Percentiles rank a stretch among this genome's conserved stretches.
Evolutionary conservation across 2,797 vertebrate species (phyloP).

Genomic region (Sebastes diploproa): DNA sequence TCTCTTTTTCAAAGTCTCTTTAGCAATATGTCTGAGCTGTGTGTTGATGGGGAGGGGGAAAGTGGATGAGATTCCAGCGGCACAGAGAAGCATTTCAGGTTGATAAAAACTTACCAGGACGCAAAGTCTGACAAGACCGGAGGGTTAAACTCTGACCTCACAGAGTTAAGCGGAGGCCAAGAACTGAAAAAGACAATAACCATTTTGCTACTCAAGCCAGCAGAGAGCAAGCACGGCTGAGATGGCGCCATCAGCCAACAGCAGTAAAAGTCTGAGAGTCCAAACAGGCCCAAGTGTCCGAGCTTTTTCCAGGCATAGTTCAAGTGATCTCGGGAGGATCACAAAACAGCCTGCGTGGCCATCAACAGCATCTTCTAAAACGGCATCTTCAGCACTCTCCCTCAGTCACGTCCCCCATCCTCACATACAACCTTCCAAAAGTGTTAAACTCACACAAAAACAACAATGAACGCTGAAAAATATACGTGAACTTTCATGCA

Average conservation of each 20-base stretch:
- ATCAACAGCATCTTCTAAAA: conserved; percentile 13
- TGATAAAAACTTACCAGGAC: conserved; percentile 22
- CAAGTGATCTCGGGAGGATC: conserved; percentile 7
- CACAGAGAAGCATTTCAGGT: conserved; percentile 37
- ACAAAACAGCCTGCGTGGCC: background rate
- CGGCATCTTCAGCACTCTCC: background rate
- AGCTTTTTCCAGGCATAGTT: conserved; percentile 22
- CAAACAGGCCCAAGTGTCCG: conserved; percentile 13
- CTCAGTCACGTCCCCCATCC: background rate
- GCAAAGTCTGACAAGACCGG: background rate
- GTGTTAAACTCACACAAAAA: conserved; percentile 42
- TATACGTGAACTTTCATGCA: conserved; percentile 66
- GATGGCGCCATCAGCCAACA: conserved; percentile 39
- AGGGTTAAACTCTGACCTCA: conserved; percentile 21
- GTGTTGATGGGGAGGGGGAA: background rate
- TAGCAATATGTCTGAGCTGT: background rate
- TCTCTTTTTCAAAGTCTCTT: conserved; percentile 29
- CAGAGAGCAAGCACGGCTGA: conserved; percentile 76
- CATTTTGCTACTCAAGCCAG: conserved; percentile 82
- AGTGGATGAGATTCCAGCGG: background rate
- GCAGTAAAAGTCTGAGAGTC: conserved; percentile 61
- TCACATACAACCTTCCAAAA: conserved; percentile 21
- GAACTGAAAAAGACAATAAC: conserved; percentile 6
- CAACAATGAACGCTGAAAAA: conserved; percentile 51
- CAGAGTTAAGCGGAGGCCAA: background rate